Evolutionary conservation across 2,888 invertebrate genomes (phyloP).

Genomic region (Sarcophaga caerulescens): DNA sequence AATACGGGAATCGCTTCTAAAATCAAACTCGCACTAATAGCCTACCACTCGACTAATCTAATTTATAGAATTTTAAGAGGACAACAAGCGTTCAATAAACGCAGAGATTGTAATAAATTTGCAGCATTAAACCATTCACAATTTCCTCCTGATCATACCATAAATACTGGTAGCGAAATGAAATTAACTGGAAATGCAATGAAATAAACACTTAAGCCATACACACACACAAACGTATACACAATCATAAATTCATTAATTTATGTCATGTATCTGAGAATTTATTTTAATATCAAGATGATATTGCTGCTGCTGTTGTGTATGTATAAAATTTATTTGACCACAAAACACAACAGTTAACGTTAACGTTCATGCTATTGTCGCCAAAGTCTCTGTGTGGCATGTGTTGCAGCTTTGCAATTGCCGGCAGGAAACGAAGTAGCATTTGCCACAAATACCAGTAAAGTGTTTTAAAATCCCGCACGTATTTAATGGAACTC

Average conservation of each 20-base stretch:
- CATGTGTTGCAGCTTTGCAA: neutral
- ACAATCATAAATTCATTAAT: slow-evolving; percentile 5
- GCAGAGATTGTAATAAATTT: too few relatives aligned
- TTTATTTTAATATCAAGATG: slow-evolving; percentile 28
- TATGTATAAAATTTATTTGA: slow-evolving; percentile 37
- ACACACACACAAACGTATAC: neutral
- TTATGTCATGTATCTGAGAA: slow-evolving; percentile 29
- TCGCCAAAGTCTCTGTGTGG: neutral
- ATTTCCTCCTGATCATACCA: too few relatives aligned
- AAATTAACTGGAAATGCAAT: too few relatives aligned
- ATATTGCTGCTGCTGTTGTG: slow-evolving; percentile 3
- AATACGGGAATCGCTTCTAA: too few relatives aligned
- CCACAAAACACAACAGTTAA: slow-evolving; percentile 30
- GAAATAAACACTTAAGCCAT: too few relatives aligned
- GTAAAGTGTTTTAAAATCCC: slow-evolving; percentile 70
- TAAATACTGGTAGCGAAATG: too few relatives aligned
- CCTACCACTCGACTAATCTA: too few relatives aligned
- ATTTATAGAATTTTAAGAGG: too few relatives aligned
- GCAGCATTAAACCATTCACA: too few relatives aligned
- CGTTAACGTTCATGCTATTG: neutral
- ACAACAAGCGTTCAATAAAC: too few relatives aligned
- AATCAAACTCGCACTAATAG: too few relatives aligned
- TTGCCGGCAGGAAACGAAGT: neutral
- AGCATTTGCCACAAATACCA: slow-evolving; percentile 65
- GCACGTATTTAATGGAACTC: slow-evolving; percentile 69